These are phyloP conservation scores for Lepidurus packardi DNA, from an alignment of 1,140 invertebrate species.

Conservation along the genomic window DNA sequence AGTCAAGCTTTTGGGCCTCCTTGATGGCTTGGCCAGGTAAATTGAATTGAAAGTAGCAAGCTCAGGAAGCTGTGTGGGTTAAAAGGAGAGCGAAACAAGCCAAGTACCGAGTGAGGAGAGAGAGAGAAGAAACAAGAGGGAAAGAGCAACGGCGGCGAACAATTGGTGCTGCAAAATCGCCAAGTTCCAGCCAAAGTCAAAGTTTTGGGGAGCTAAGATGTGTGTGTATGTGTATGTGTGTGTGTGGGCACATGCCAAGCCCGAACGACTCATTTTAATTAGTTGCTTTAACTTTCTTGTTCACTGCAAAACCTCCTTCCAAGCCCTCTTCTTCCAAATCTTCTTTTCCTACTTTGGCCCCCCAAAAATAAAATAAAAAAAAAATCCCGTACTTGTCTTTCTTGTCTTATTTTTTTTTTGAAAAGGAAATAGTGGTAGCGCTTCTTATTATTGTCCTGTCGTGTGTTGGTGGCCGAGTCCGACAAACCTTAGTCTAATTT, in stretches of 20 bases:
- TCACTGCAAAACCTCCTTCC: background rate
- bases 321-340: too few species aligned
- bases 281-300: constrained; percentile 11
- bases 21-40: constrained; percentile 7
- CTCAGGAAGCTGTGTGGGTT: background rate
- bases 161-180: constrained; percentile 21
- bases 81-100: background rate
- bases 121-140: too few species aligned
- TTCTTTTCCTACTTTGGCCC: background rate
- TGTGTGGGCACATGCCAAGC: background rate
- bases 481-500: too few species aligned
- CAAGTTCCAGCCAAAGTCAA: constrained; percentile 21
- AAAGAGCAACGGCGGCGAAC: background rate
- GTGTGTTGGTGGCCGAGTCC: too few species aligned
- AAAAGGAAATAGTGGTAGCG: too few species aligned
- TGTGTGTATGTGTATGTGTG: background rate
- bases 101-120: too few species aligned
- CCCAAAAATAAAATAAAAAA: background rate
- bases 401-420: too few species aligned
- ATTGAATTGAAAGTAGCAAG: constrained; percentile 16
- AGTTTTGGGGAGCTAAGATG: background rate
- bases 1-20: background rate
- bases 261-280: constrained; percentile 13
- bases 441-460: too few species aligned
- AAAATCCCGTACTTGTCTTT: too few species aligned